Conservation (phyloP, 2,797 vertebrate species). For the Avahi laniger region DNA sequence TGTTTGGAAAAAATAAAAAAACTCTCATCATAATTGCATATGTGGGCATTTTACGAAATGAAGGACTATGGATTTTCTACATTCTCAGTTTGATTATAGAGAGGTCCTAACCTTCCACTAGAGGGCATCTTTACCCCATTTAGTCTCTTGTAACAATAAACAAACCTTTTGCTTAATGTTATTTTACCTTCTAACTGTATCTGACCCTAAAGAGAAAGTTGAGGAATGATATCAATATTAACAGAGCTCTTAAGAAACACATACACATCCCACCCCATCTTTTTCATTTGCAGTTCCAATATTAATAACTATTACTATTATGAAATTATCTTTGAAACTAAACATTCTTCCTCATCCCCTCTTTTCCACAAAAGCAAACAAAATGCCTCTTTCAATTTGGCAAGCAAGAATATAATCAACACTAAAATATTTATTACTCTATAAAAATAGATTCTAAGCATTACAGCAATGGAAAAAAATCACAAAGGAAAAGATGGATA, state of each 20-base stretch:
- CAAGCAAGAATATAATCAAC: not conserved
- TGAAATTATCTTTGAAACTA: not conserved
- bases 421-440: not conserved
- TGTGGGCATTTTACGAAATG: not conserved
- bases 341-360: not conserved
- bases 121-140: slow-evolving; percentile 65
- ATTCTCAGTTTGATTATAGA: not conserved
- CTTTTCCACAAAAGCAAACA: not conserved
- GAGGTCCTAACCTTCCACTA: slow-evolving; percentile 53
- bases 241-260: not conserved
- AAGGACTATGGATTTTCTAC: not conserved
- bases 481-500: not conserved
- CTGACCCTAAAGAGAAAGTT: not conserved
- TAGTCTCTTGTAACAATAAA: slow-evolving; percentile 29
- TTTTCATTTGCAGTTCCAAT: not conserved
- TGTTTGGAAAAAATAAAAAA: not conserved
- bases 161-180: not conserved
- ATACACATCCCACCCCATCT: not conserved
- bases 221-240: not conserved
- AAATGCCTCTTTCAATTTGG: not conserved
- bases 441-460: not conserved
- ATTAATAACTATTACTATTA: not conserved
- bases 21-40: not conserved
- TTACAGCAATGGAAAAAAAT: not conserved
- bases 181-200: slow-evolving; percentile 15